These are phyloP conservation scores for Punctoribates punctum DNA, from an alignment of 2,888 invertebrate genomes.

Conservation along the genomic window DNA sequence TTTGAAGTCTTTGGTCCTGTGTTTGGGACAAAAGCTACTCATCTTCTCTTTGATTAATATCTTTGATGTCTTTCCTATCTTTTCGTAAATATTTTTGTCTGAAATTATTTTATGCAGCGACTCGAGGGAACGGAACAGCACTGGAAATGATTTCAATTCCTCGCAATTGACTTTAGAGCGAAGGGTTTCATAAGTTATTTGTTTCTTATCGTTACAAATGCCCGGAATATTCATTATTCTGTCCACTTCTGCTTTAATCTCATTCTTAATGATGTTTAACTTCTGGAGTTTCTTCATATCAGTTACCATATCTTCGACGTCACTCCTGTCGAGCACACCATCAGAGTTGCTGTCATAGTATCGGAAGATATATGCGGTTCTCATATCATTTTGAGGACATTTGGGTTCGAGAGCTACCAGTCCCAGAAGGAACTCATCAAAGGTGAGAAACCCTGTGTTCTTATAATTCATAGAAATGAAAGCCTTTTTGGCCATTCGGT, in stretches of 20 bases:
- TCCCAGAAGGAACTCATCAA: constrained; percentile 26
- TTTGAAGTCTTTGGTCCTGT: constrained; percentile 41
- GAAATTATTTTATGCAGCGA: background rate
- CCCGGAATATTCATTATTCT: background rate
- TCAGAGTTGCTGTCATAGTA: constrained; percentile 31
- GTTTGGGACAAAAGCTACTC: background rate
- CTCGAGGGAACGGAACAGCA: background rate
- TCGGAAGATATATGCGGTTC: constrained; percentile 32
- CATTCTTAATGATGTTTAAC: background rate
- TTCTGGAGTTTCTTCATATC: background rate
- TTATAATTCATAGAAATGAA: constrained; percentile 13
- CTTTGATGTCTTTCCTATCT: background rate
- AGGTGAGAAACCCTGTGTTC: constrained; percentile 11
- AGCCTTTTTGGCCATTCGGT: background rate
- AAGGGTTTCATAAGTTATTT: background rate
- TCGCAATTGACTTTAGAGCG: background rate
- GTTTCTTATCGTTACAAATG: background rate
- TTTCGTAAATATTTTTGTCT: background rate
- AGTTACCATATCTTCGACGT: background rate
- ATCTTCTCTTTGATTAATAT: background rate
- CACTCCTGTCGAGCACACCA: background rate
- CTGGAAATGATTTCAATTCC: background rate
- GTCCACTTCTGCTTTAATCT: background rate
- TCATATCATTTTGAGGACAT: background rate
- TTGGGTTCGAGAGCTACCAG: constrained; percentile 18